Percentiles rank a stretch among this genome's conserved stretches.
Evolutionary conservation across 2,113 vertebrate genomes (phyloP).

Genomic region (Marmota monax): DNA sequence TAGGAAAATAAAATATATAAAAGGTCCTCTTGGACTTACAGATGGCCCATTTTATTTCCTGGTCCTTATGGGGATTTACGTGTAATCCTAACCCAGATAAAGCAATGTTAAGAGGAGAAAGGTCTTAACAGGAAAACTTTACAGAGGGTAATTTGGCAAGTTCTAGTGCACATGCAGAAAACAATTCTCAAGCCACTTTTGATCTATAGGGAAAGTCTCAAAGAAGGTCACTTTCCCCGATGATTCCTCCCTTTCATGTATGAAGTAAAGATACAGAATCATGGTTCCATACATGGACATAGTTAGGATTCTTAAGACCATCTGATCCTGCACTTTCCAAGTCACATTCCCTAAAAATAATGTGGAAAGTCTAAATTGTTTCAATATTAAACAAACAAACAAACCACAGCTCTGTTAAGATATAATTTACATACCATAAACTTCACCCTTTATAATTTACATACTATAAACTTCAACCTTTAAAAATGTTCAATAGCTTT

Average conservation of each 20-base stretch:
- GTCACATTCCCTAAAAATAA: background rate
- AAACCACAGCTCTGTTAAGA: background rate
- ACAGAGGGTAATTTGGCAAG: background rate
- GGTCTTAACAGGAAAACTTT: background rate
- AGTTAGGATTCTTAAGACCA: background rate
- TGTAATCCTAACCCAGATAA: constrained; percentile 2
- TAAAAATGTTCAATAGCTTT: background rate
- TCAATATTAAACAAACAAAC: background rate
- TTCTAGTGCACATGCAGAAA: background rate
- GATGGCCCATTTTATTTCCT: background rate
- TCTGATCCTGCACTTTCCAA: background rate
- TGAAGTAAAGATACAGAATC: background rate
- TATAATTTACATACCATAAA: background rate
- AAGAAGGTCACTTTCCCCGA: background rate
- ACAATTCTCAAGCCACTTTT: background rate
- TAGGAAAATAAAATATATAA: constrained; percentile 24
- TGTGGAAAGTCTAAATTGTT: constrained; percentile 14
- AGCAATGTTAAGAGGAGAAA: constrained; percentile 4
- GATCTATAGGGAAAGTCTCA: background rate
- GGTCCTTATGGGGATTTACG: background rate
- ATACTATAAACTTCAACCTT: background rate
- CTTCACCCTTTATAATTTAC: background rate
- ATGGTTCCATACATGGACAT: background rate
- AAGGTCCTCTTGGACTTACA: background rate
- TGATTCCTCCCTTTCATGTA: background rate